Conservation (phyloP, 2,797 vertebrate genomes). For the Leptoclinus maculatus region DNA sequence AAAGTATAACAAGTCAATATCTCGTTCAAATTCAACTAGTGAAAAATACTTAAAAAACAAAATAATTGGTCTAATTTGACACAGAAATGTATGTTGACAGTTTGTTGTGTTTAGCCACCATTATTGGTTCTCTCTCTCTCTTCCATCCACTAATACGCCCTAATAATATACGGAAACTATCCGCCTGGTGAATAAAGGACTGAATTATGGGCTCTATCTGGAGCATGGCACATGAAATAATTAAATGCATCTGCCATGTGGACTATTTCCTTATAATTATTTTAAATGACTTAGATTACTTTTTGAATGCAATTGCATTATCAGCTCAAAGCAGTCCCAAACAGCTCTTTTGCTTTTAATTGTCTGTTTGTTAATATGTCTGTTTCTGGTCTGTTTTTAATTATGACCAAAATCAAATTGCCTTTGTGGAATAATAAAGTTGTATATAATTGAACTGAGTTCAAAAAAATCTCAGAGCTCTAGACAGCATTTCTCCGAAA, state of each 20-base stretch:
- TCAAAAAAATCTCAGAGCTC: not conserved
- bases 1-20: not conserved
- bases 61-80: not conserved
- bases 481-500: not conserved
- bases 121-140: not conserved
- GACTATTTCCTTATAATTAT: too few relatives aligned
- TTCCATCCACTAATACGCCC: not conserved
- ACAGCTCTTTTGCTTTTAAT: not conserved
- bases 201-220: too few relatives aligned
- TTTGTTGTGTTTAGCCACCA: not conserved
- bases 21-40: not conserved
- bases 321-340: not conserved
- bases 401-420: not conserved
- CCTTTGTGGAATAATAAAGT: not conserved
- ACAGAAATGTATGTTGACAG: not conserved
- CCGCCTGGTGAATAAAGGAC: too few relatives aligned
- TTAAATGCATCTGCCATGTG: too few relatives aligned
- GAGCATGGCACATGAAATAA: too few relatives aligned
- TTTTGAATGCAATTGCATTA: not conserved
- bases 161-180: not conserved
- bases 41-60: not conserved
- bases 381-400: not conserved
- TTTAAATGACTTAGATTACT: too few relatives aligned
- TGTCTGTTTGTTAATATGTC: not conserved
- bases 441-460: too few relatives aligned